Evolutionary conservation across 2,888 invertebrate genomes (phyloP), one percentile per base, ranked within the genome.

Genomic region (Fragum fragum): DNA sequence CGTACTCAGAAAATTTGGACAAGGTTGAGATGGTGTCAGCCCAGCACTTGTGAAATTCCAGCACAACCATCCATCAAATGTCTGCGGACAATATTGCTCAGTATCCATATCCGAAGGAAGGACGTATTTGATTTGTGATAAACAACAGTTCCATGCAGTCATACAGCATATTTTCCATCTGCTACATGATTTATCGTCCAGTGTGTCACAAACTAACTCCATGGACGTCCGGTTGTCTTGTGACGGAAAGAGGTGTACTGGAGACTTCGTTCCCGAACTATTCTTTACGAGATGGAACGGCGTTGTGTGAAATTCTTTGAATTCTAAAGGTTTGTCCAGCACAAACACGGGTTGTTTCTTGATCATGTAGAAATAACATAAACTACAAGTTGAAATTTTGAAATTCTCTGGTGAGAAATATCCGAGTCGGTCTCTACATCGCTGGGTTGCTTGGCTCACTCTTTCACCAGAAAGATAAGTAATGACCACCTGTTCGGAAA

Each of bases 1-100:
- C 18, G 21, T 18, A n/a, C 18, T 53, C 36, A 92, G 63, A 61
- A 89, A 92, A 9, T 72, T 57, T 0, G 92, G 92, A 79, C 91
- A 92, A 42, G 78, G 73, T 28, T 84, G 71, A 11, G n/a, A 29
- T 59, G 78, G 88, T 80, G 16, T 78, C 76, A 29, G 71, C 74
- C 29, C 88, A 1, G 89, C 79, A 1, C 32, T 28, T 9, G 90
- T 85, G 59, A 88, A 90, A 42, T 87, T 88, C 91, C 91, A 92
- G 72, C 92, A 92, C 7, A 87, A 82, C 83, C 87, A 92, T 2
- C 92, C 92, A 42, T 92, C 92, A 91, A 92, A 92, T 28, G 91
- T 91, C 14, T 90, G 82, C 1, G 86, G 88, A 66, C 92, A 92
- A 16, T 85, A 81, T 16, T 61, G 21, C 5, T 11, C 29, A 1